Evolutionary conservation across 1,140 invertebrate genomes (phyloP).

Genomic region (Galendromus occidentalis): DNA sequence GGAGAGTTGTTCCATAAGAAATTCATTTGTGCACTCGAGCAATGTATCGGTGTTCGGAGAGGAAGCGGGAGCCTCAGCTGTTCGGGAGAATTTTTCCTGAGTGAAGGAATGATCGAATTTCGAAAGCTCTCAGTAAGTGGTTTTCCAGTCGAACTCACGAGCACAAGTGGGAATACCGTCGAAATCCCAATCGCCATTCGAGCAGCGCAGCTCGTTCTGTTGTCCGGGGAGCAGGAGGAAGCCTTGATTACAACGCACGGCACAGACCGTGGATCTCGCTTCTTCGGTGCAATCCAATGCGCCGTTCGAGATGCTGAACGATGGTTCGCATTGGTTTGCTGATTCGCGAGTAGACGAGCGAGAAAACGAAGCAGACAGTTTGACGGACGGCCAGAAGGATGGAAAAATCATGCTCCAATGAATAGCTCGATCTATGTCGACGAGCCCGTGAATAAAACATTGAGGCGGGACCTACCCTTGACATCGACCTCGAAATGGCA

Average conservation of each 20-base stretch:
- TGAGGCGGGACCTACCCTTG: conserved; percentile 32
- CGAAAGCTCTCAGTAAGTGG: no score
- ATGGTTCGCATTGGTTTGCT: neutral
- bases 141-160: conserved; percentile 30
- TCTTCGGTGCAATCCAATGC: conserved; percentile 33
- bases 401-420: no score
- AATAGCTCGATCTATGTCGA: no score
- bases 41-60: neutral
- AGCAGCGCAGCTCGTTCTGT: conserved; percentile 33
- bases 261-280: conserved; percentile 34
- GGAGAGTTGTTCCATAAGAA: neutral
- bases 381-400: no score
- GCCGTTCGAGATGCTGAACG: conserved; percentile 30
- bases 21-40: conserved; percentile 3
- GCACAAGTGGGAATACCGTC: conserved; percentile 38
- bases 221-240: conserved; percentile 29
- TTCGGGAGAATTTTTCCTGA: no score
- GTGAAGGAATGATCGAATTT: no score
- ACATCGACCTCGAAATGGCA: conserved; percentile 41
- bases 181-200: conserved; percentile 31
- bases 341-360: neutral
- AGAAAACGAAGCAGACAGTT: no score
- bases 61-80: neutral
- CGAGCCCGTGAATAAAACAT: no score
- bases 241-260: conserved; percentile 37